Conservation (phyloP, 2,888 invertebrate species). For the Phanerotoma sp. region DNA sequence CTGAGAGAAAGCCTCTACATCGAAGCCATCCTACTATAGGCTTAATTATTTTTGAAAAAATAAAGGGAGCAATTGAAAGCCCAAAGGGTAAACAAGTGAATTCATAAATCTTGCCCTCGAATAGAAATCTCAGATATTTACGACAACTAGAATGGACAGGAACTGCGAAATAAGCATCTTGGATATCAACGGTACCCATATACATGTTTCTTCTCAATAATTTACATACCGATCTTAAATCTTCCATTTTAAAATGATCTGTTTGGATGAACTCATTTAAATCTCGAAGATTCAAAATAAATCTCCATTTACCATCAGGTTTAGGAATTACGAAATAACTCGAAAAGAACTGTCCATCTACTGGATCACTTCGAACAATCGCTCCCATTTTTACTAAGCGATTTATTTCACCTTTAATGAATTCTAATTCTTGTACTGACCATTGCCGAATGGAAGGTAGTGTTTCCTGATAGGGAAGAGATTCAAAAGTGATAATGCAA, state of each 20-base stretch:
- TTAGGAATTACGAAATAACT: background rate
- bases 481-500: background rate
- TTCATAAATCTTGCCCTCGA: background rate
- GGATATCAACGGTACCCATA: background rate
- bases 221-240: slow-evolving; percentile 4
- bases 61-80: background rate
- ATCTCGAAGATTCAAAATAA: slow-evolving; percentile 37
- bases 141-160: background rate
- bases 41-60: background rate
- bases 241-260: slow-evolving; percentile 4
- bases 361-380: background rate
- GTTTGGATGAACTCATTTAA: slow-evolving; percentile 32
- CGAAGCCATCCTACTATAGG: background rate
- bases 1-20: background rate
- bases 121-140: background rate
- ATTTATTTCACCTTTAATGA: background rate
- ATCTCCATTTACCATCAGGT: slow-evolving; percentile 25
- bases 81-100: background rate
- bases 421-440: background rate
- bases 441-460: background rate
- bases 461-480: background rate
- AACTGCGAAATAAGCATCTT: background rate
- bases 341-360: background rate
- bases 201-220: background rate
- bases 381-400: background rate